A percentile compares a stretch with the other conserved stretches of the same genome.
Evolutionary conservation across 1,140 invertebrate genomes (phyloP).

Genomic region (Proctacanthus coquilletti): DNA sequence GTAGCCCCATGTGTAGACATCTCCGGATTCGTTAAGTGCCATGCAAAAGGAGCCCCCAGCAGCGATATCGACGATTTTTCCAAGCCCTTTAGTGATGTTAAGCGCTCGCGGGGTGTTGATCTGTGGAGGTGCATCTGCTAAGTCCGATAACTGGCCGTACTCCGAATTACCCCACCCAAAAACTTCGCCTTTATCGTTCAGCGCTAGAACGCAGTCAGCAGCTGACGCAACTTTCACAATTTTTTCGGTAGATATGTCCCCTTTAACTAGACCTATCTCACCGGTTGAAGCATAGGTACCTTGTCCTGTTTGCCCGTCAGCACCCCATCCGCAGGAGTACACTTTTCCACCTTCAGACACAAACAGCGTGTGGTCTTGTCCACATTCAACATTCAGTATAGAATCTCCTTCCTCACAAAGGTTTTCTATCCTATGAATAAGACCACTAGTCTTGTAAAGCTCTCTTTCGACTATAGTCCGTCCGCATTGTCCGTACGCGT

Average conservation of each 20-base stretch:
- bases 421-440: conserved; percentile 45
- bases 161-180: conserved; percentile 98
- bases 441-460: conserved; percentile 47
- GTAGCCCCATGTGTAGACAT: conserved; percentile 86
- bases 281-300: conserved; percentile 49
- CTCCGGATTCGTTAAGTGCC: conserved; percentile 48
- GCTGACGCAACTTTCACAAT: conserved; percentile 66
- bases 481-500: conserved; percentile 89
- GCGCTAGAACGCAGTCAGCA: conserved; percentile 76
- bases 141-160: conserved; percentile 63
- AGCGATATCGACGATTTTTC: conserved; percentile 67
- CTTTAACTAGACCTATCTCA: conserved; percentile 46
- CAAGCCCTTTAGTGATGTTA: conserved; percentile 41
- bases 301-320: conserved; percentile 86
- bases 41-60: conserved; percentile 77
- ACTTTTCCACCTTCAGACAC: conserved; percentile 66
- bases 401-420: conserved; percentile 46
- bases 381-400: conserved; percentile 52
- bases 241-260: conserved; percentile 68
- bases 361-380: conserved; percentile 80
- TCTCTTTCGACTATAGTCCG: conserved; percentile 64
- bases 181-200: conserved; percentile 81
- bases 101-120: conserved; percentile 54
- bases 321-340: conserved; percentile 83
- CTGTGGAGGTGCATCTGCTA: conserved; percentile 34